Conservation (phyloP, 2,888 invertebrate species). For the Apoda limacodes region DNA sequence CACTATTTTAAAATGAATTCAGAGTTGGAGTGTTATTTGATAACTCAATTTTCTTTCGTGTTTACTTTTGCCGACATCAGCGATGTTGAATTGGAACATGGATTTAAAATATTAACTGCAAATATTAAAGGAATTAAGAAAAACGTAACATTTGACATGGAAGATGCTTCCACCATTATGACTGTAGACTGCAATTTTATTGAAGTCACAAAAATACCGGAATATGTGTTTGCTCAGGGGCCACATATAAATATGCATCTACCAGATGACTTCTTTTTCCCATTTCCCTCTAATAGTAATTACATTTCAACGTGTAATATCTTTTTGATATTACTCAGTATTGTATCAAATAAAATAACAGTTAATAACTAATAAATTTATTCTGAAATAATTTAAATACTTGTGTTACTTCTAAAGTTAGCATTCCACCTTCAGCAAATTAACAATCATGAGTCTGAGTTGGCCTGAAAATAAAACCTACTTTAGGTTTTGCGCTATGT, state of each 20-base stretch:
- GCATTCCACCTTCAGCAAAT: slow-evolving; percentile 48
- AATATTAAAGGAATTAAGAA: slow-evolving; percentile 23
- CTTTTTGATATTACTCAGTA: slow-evolving; percentile 18
- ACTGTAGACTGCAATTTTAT: slow-evolving; percentile 47
- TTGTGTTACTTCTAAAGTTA: slow-evolving; percentile 61
- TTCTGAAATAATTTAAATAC: slow-evolving; percentile 65
- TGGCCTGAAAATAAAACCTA: slow-evolving; percentile 58
- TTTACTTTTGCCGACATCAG: slow-evolving; percentile 37
- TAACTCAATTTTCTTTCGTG: slow-evolving; percentile 34
- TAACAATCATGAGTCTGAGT: slow-evolving; percentile 41
- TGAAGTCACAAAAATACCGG: slow-evolving; percentile 38
- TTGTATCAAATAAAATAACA: slow-evolving; percentile 52
- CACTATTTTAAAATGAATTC: slow-evolving; percentile 28
- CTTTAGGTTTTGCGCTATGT: slow-evolving; percentile 14
- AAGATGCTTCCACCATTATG: slow-evolving; percentile 35
- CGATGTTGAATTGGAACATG: slow-evolving; percentile 18
- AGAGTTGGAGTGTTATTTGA: slow-evolving; percentile 37
- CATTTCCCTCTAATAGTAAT: slow-evolving; percentile 57
- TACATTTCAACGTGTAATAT: slow-evolving; percentile 10
- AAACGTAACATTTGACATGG: slow-evolving; percentile 35
- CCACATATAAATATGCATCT: slow-evolving; percentile 75
- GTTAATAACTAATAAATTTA: slow-evolving; percentile 59
- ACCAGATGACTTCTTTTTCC: slow-evolving; percentile 81
- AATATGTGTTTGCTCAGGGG: slow-evolving; percentile 59
- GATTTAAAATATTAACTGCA: slow-evolving; percentile 37